Base-by-base conservation (phyloP, 2,797 vertebrate genomes). In the Sparidentex hasta region DNA sequence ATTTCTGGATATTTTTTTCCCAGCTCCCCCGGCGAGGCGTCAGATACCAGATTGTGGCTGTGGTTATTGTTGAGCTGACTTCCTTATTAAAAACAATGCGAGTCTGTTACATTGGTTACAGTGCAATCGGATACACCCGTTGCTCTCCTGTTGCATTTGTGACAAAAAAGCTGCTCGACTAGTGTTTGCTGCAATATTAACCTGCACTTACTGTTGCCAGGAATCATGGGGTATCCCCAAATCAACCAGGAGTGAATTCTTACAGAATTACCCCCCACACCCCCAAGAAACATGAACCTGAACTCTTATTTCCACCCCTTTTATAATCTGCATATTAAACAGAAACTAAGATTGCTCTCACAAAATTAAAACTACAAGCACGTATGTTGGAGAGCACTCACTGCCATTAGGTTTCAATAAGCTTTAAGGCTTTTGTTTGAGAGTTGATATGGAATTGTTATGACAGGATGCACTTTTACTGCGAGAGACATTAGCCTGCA, bases 381-480 rank as follows among this genome's bases (percentile, higher is more conserved):
- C 47, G 33, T 27, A n/a, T 11, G 27, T 0, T 29, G 23, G 17
- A 47, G 44, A 47, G 50, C 38, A 48, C 21, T 54, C 21, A 9
- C n/a, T 38, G 48, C 7, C 52, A 16, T 68, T 67, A 41, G 51
- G 18, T 66, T 67, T 62, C 41, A 46, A 66, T 66, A 14, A 14
- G 46, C 47, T 41, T 46, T 14, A 52, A 13, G 56, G 54, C 17
- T 75, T 68, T 80, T 7, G 57, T 52, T 51, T 63, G 55, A 51
- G 48, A 50, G 43, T 20, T 61, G 52, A 72, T 58, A 33, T 7
- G 29, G 33, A 68, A 43, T 29, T 51, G 65, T 66, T 80, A 48
- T 47, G 52, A 70, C 59, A 67, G 59, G 66, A 81, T 65, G 66
- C 38, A 41, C 67, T 71, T 81, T 65, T 16, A 62, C 17, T 17